Conservation (phyloP, 2,797 vertebrate species). For the Malacoctenus gilli region DNA sequence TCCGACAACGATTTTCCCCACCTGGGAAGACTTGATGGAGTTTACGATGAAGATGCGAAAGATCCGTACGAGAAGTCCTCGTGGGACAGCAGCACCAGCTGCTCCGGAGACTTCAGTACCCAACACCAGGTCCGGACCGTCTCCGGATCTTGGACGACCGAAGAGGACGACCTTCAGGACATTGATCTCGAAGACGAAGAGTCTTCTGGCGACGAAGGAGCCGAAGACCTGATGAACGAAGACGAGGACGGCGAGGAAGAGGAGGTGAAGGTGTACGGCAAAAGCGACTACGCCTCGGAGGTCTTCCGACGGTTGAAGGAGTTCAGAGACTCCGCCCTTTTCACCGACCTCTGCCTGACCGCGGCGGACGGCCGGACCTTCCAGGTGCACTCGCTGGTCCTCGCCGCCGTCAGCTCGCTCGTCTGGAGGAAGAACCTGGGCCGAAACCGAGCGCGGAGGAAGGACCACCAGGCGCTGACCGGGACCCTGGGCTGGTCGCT, state of each 20-base stretch:
- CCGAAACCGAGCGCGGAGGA: not conserved
- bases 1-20: conserved; percentile 7
- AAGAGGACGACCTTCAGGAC: conserved; percentile 17
- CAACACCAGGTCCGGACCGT: no score
- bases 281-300: conserved; percentile 42
- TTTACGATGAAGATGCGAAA: not conserved
- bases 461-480: not conserved
- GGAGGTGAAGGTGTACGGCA: conserved; percentile 38
- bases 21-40: not conserved
- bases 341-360: conserved; percentile 76
- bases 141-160: not conserved
- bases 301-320: conserved; percentile 66
- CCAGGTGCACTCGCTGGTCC: conserved; percentile 66
- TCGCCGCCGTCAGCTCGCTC: conserved; percentile 76
- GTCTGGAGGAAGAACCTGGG: conserved; percentile 47
- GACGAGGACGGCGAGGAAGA: conserved; percentile 32
- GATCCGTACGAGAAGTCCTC: not conserved
- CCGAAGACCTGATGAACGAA: conserved; percentile 7
- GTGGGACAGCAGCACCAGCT: no score
- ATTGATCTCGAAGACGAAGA: not conserved
- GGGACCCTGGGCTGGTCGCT: conserved; percentile 23
- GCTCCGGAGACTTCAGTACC: no score
- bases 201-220: conserved; percentile 29
- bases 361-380: conserved; percentile 52
- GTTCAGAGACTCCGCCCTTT: conserved; percentile 58